Base-by-base conservation (phyloP, 2,797 vertebrate genomes). In the Kryptopterus vitreolus region DNA sequence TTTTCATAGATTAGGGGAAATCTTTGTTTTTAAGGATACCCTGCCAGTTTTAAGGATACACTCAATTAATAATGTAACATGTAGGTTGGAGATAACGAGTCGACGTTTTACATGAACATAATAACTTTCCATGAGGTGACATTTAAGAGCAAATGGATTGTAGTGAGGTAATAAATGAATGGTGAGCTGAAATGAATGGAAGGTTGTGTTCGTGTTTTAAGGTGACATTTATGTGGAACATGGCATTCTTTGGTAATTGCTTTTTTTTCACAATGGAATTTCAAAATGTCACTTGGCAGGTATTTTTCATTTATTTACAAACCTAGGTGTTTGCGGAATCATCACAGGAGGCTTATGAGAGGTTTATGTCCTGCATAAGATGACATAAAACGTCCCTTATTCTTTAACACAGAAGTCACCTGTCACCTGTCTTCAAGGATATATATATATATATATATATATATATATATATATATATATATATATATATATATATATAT, bases 191-290 rank as follows among this genome's bases (percentile, higher is more conserved):
- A 72, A 62, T 61, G 26, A 79, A 29, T 16, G 61, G 57, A 31
- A 35, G 16, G 16, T 10, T 33, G n/a, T 59, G 3, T 38, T 62
- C 52, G 43, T 48, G 20, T 62, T 52, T 12, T 72, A 24, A 57
- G 52, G 29, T 62, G 77, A 79, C 77, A 79, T 80, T 72, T 62
- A n/a, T 20, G 22, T 55, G 15, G 48, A 65, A 31, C 69, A 80
- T 35, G 13, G 31, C 31, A 18, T 48, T 58, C 33, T 31, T 16
- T 52, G 22, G 1, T 53, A 80, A 68, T 75, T 35, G 48, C 33
- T 33, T 58, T 80, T 58, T 80, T 80, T 74, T 58, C 18, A 55
- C 29, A 65, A 57, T n/a, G 9, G 48, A 53, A 71, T 31, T 10
- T 57, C n/a, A 22, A 53, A 70, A 72, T 72, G 78, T n/a, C 68